Conservation (phyloP, 2,888 invertebrate species). For the Nephrocerus scutellatus region DNA sequence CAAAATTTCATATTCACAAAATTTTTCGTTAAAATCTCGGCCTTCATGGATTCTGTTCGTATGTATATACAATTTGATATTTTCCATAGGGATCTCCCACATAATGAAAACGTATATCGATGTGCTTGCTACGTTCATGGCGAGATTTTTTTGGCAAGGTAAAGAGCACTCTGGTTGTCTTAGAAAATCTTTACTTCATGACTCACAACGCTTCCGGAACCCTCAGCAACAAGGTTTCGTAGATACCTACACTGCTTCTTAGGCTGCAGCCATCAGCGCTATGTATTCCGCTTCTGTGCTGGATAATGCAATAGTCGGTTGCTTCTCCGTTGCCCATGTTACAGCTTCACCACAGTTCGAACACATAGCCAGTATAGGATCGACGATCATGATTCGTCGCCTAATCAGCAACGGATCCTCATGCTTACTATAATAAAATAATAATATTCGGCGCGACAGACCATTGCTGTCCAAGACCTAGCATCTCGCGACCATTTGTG, state of each 20-base stretch:
- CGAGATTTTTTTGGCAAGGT: no score
- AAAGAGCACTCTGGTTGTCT: no score
- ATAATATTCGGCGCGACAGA: no score
- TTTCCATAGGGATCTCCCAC: neutral
- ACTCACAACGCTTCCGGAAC: no score
- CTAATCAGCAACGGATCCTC: conserved; percentile 1
- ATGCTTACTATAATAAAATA: no score
- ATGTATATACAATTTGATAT: neutral
- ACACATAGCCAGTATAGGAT: conserved; percentile 2
- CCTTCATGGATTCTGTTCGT: conserved; percentile 1
- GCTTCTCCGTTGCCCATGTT: conserved; percentile 5
- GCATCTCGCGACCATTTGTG: no score
- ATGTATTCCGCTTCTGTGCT: conserved; percentile 1
- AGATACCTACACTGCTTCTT: no score
- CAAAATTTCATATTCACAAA: neutral
- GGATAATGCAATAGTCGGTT: conserved; percentile 5
- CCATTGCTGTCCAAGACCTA: no score
- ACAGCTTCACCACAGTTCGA: conserved; percentile 5
- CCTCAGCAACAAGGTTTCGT: no score
- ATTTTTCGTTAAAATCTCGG: conserved; percentile 1
- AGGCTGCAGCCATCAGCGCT: conserved; percentile 3
- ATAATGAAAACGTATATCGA: no score
- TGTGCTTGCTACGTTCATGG: no score
- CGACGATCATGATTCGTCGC: no score
- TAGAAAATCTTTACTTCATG: neutral